Base-by-base conservation (phyloP, 2,888 invertebrate species). In the Hoplodrina ambigua region DNA sequence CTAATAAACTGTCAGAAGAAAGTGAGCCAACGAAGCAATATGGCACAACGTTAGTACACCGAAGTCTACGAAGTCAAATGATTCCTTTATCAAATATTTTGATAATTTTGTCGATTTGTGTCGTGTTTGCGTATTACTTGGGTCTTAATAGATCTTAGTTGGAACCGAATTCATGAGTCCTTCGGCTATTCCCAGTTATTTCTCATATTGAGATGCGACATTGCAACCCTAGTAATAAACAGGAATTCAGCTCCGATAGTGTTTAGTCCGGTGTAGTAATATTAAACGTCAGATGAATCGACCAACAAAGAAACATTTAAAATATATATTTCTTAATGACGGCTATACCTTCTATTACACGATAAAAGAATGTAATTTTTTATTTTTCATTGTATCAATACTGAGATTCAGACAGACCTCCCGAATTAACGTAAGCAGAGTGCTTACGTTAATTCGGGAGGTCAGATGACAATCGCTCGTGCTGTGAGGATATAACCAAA, bases 1-100 rank as follows among this genome's bases (percentile, higher is more conserved):
- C 60, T 75, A 76, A 79, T 76, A 79, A 74, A 74, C 55, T 68
- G 76, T 75, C 69, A 60, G 49, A 53, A 75, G 69, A 75, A 76
- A 68, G 59, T 77, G 49, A 52, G 62, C 62, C 52, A 57, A 41
- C 19, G 50, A 25, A 65, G 61, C 60, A 69, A 77, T 75, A 69
- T 80, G 33, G 75, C 17, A 44, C 75, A 44, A 44, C 57, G 62
- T 56, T 68, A 49, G 63, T 33, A 54, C 3, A 59, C 49, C 54
- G 17, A 25, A 25, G 49, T 11, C 25, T 44, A n/a, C 2, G 20
- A 15, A 60, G 33, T 63, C 58, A 72, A 63, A 63, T 50, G 30
- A 53, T 61, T 56, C 46, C 13, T 13, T 52, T 49, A 41, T 49
- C 25, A 30, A n/a, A n/a, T n/a, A n/a, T n/a, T n/a, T n/a, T n/a